Percentiles rank a stretch among this genome's conserved stretches.
Evolutionary conservation across 2,113 vertebrate species (phyloP).

Genomic region (Pongo pygmaeus): DNA sequence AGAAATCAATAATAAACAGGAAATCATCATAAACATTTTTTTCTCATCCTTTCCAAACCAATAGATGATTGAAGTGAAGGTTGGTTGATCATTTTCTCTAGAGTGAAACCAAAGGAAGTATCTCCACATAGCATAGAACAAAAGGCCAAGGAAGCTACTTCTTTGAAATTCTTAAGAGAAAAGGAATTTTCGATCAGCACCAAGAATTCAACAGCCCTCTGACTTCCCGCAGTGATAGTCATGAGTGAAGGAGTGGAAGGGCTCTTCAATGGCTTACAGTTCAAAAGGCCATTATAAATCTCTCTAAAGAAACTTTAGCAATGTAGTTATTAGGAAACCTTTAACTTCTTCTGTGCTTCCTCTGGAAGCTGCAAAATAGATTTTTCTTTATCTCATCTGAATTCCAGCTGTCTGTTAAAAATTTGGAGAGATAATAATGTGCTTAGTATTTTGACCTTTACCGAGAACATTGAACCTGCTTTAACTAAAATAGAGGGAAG

Average conservation of each 20-base stretch:
- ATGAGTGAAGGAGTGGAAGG: neutral
- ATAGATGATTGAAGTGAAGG: neutral
- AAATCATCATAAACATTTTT: neutral
- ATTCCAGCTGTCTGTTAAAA: slow-evolving; percentile 63
- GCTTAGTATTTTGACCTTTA: slow-evolving; percentile 56
- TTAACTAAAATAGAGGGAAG: slow-evolving; percentile 53
- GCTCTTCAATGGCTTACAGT: neutral
- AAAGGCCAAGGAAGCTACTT: slow-evolving; percentile 31
- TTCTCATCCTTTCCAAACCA: slow-evolving; percentile 22
- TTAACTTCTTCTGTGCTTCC: slow-evolving; percentile 50
- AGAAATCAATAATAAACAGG: neutral
- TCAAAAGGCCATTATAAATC: neutral
- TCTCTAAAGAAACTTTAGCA: slow-evolving; percentile 34
- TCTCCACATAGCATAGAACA: slow-evolving; percentile 37
- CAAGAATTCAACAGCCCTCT: slow-evolving; percentile 3
- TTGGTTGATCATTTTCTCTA: neutral
- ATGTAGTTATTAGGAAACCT: slow-evolving; percentile 42
- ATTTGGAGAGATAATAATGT: slow-evolving; percentile 55
- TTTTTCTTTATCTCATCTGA: slow-evolving; percentile 63
- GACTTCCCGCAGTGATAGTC: neutral
- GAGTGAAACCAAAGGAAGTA: neutral
- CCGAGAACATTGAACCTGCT: slow-evolving; percentile 51
- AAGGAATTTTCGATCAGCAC: neutral
- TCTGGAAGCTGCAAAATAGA: slow-evolving; percentile 41
- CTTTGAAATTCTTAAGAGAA: slow-evolving; percentile 52